Evolutionary conservation across 1,140 invertebrate genomes (phyloP).

Genomic region (Ctenoplectra terminalis): DNA sequence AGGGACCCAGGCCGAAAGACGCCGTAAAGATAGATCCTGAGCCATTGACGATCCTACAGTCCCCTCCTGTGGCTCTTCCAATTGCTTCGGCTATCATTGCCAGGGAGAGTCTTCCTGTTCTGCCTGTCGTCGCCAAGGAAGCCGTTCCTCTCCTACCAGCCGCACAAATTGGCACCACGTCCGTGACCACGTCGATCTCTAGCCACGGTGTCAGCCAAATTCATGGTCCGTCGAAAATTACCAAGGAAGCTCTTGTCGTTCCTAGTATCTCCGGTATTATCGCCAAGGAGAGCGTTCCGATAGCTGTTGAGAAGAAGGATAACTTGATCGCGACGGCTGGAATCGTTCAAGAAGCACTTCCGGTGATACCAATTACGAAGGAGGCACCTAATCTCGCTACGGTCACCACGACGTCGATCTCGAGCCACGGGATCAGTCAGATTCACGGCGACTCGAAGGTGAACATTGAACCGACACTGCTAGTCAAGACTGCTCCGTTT

Average conservation of each 20-base stretch:
- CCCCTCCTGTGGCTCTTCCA: background rate
- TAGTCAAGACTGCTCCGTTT: constrained; percentile 2
- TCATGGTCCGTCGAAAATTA: constrained; percentile 7
- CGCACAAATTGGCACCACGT: background rate
- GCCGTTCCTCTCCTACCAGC: background rate
- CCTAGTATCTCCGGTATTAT: background rate
- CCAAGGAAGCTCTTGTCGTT: no score
- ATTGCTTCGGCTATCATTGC: background rate
- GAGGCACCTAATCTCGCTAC: background rate
- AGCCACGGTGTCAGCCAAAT: constrained; percentile 29
- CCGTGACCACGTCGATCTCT: background rate
- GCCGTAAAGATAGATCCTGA: constrained; percentile 48
- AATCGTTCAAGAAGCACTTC: background rate
- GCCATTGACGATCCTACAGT: constrained; percentile 11
- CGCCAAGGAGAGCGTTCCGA: background rate
- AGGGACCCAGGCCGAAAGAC: constrained; percentile 33
- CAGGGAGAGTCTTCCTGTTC: background rate
- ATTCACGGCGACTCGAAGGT: constrained; percentile 40
- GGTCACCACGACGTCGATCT: constrained; percentile 29
- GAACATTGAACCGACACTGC: constrained; percentile 4
- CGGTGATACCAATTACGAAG: background rate
- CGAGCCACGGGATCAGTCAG: constrained; percentile 40
- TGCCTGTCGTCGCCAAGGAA: background rate
- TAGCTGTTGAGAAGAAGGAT: background rate
- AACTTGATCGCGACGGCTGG: background rate